Base-by-base conservation (phyloP, 2,888 invertebrate species). In the Tenodera sinensis region DNA sequence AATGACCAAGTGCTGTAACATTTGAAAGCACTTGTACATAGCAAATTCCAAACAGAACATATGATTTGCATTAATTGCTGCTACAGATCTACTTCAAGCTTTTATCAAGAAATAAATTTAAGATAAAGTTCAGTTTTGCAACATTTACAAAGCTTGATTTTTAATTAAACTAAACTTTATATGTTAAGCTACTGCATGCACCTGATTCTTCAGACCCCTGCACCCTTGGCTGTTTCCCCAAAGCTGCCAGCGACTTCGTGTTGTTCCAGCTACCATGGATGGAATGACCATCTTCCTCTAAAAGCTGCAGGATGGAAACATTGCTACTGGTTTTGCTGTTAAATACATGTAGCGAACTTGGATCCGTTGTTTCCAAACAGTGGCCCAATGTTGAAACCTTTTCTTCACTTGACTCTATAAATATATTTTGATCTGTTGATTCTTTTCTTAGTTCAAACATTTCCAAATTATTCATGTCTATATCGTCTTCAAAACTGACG, bases 211-310 rank as follows among this genome's bases (percentile, higher is more conserved):
- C 93, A 28, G 86, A 47, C 91, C 93, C 93, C 92, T 92, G 90
- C 91, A 92, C 92, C 93, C 93, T 92, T 91, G 82, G 54, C n/a
- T n/a, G 84, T 34, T 28, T 85, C 28, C 85, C 30, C 30, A 28
- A 27, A 30, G 54, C 42, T 54, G 28, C 71, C n/a, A 85, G 82
- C 34, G 30, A 47, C 81, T 88, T 88, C 27, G 91, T 87, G 91
- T 92, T 93, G 84, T 91, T 91, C 93, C 93, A 93, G 90, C 93
- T 93, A 89, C 91, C 93, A 91, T 93, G 92, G 71, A 88, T 91
- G 54, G 88, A 83, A 88, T 90, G 20, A 71, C 54, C 88, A 15
- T 28, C 90, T 82, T 89, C 90, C 84, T 92, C 81, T 89, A 92
- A 92, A 25, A 92, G 92, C 0, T 92, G 92, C 28, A 92, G 89